Base-by-base conservation (phyloP, 1,140 invertebrate genomes). In the Megalopta genalis region DNA sequence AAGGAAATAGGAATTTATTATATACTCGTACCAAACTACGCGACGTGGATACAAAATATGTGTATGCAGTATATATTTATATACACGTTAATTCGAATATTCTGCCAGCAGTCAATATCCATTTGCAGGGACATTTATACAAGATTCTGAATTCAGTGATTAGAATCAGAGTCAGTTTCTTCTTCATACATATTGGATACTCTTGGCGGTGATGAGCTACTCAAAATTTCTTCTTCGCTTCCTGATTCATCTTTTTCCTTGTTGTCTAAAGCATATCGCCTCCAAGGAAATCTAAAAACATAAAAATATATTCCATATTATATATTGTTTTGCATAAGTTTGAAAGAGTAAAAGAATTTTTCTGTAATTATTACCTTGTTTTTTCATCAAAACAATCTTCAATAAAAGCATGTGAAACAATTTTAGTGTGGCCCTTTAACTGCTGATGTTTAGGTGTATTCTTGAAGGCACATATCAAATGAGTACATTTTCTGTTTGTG, bases 391-490 rank as follows among this genome's bases (percentile, higher is more conserved):
- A 92, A 83, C 90, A 91, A 18, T 93, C 89, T 69, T 93, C 92
- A 62, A 93, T 90, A 73, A 91, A 93, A 21, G 60, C 77, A 71
- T 92, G 89, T 2, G 85, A 84, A n/a, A 93, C 87, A 77, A 93
- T 93, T 80, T 93, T 93, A 3, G 82, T 82, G 59, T 87, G 81
- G 25, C 87, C 87, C 64, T 90, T 90, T 1, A 93, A 81, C 72
- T 90, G 88, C 18, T 91, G 87, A 67, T 77, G 89, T 62, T 93
- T 93, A 18, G 92, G 92, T 59, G 92, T 93, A 77, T 93, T 93
- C 82, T 88, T 90, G 72, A 93, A 93, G 59, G 92, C 91, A 87
- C 92, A 93, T 21, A 93, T 90, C 21, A 93, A 87, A 86, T 93
- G 89, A 59, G 90, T 91, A 37, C 92, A 93, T 69, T 80, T 87